A percentile compares a stretch with the other conserved stretches of the same genome.
Conservation (phyloP, 2,113 vertebrate genomes). For the Pelobates fuscus region DNA sequence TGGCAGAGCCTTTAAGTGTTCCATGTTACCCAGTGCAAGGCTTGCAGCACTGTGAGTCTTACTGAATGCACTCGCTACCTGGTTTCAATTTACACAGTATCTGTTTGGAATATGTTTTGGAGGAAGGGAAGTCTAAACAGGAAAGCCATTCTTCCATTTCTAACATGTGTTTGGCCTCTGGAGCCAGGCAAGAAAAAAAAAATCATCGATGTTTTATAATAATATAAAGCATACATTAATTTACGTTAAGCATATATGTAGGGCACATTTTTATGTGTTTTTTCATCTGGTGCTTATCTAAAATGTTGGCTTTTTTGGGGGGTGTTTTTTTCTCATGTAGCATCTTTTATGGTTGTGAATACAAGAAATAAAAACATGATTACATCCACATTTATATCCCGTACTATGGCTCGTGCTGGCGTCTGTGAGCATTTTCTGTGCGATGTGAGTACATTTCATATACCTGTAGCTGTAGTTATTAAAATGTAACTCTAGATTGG, state of each 20-base stretch:
- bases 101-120: slow-evolving; percentile 38
- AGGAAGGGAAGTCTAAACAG: slow-evolving; percentile 28
- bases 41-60: not conserved
- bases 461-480: too few species aligned
- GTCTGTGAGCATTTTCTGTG: too few species aligned
- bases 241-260: not conserved
- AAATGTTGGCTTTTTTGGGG: too few species aligned
- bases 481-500: too few species aligned
- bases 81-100: slow-evolving; percentile 40
- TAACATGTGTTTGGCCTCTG: slow-evolving; percentile 19
- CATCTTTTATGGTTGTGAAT: too few species aligned
- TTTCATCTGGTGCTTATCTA: too few species aligned
- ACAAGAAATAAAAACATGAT: too few species aligned
- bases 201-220: slow-evolving; percentile 13
- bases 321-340: too few species aligned
- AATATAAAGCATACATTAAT: slow-evolving; percentile 24
- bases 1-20: not conserved
- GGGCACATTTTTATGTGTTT: too few species aligned
- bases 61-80: not conserved
- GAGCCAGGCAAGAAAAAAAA: slow-evolving; percentile 9
- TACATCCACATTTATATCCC: too few species aligned
- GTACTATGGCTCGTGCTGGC: too few species aligned
- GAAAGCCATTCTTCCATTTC: slow-evolving; percentile 31
- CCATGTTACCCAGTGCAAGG: not conserved
- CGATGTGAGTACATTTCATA: too few species aligned